Percentiles rank a stretch among this genome's conserved stretches.
Conservation (phyloP, 2,888 invertebrate species). For the Andrena dorsata region DNA sequence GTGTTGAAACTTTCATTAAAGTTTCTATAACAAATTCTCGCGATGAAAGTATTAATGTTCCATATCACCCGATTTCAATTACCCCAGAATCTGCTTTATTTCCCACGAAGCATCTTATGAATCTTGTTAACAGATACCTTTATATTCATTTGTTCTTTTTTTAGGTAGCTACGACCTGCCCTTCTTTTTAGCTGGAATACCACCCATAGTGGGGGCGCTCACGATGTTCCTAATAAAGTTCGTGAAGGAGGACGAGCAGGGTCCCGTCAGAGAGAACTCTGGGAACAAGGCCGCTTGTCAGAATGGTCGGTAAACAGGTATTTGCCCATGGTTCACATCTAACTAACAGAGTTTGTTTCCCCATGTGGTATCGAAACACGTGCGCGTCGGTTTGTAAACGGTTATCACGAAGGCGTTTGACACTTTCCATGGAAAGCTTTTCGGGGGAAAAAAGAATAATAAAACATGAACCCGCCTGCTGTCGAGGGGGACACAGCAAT, state of each 20-base stretch:
- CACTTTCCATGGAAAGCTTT: slow-evolving; percentile 58
- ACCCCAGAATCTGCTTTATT: background rate
- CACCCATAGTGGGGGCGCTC: slow-evolving; percentile 92
- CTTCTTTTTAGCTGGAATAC: slow-evolving; percentile 93
- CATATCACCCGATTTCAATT: background rate
- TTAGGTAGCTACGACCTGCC: slow-evolving; percentile 90
- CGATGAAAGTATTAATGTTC: no score
- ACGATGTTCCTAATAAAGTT: slow-evolving; percentile 89
- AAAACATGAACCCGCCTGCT: slow-evolving; percentile 51
- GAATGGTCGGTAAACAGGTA: slow-evolving; percentile 81
- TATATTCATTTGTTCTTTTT: background rate
- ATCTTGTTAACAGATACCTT: background rate
- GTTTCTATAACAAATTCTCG: background rate
- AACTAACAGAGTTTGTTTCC: slow-evolving; percentile 64
- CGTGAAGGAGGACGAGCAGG: slow-evolving; percentile 83
- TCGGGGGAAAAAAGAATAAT: slow-evolving; percentile 28
- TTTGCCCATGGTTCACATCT: slow-evolving; percentile 64
- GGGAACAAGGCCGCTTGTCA: slow-evolving; percentile 76
- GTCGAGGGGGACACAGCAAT: slow-evolving; percentile 48
- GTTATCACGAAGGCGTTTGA: slow-evolving; percentile 46
- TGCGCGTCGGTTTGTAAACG: slow-evolving; percentile 54
- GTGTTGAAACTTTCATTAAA: background rate
- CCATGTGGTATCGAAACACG: slow-evolving; percentile 61
- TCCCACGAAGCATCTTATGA: background rate
- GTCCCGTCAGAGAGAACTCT: slow-evolving; percentile 51